Evolutionary conservation across 2,113 vertebrate genomes (phyloP).

Genomic region (Limnothrissa miodon): DNA sequence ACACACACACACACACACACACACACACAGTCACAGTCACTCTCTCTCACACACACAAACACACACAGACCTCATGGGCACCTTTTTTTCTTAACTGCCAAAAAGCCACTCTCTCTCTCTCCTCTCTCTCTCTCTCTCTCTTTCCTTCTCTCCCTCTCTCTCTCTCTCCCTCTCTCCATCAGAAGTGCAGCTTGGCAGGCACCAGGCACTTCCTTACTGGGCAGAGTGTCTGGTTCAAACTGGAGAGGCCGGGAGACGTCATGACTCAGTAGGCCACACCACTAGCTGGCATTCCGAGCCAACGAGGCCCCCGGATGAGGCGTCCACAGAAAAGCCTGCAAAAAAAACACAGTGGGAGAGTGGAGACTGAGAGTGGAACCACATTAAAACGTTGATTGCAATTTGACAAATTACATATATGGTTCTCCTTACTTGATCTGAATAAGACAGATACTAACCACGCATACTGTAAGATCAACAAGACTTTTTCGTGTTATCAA

Average conservation of each 20-base stretch:
- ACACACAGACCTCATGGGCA: background rate
- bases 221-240: slow-evolving; percentile 3
- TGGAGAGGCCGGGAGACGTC: background rate
- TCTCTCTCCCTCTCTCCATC: background rate
- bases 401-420: too few relatives aligned
- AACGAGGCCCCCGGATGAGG: background rate
- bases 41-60: too few relatives aligned
- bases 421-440: too few relatives aligned
- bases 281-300: background rate
- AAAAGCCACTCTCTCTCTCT: background rate
- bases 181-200: background rate
- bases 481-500: background rate
- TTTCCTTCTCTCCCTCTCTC: background rate
- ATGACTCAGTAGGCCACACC: background rate
- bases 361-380: too few relatives aligned
- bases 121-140: background rate
- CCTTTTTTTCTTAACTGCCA: background rate
- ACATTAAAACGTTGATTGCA: too few relatives aligned
- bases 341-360: background rate
- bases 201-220: background rate
- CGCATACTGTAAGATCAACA: too few relatives aligned
- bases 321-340: background rate
- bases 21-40: background rate
- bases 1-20: background rate
- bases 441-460: too few relatives aligned